Conservation (phyloP, 2,888 invertebrate species). For the Metalampra italica region DNA sequence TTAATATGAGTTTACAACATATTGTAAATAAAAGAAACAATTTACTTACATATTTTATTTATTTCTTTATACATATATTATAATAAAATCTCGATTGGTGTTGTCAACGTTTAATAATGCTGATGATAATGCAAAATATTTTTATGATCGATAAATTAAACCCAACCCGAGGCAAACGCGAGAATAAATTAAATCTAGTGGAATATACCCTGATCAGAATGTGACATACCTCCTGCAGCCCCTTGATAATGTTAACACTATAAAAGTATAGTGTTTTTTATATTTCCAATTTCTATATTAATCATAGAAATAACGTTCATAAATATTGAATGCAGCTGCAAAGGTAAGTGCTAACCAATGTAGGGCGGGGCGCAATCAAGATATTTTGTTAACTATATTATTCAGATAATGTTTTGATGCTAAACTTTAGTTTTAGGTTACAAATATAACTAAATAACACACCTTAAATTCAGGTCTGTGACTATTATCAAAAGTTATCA, state of each 20-base stretch:
- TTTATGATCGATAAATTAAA: constrained; percentile 9
- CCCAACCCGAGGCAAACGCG: constrained; percentile 25
- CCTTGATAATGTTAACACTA: too few relatives aligned
- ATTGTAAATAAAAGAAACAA: constrained; percentile 12
- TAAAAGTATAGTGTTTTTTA: too few relatives aligned
- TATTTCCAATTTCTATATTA: too few relatives aligned
- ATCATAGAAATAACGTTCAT: not conserved
- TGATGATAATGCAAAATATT: not conserved
- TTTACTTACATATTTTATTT: constrained; percentile 12
- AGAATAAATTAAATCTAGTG: constrained; percentile 28
- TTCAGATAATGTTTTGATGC: too few relatives aligned
- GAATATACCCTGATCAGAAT: constrained; percentile 21
- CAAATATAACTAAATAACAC: too few relatives aligned
- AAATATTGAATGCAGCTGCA: too few relatives aligned
- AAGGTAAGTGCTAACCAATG: too few relatives aligned
- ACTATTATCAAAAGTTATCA: too few relatives aligned
- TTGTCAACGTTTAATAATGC: constrained; percentile 3
- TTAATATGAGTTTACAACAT: not conserved
- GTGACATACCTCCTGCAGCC: not conserved
- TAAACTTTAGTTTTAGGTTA: too few relatives aligned
- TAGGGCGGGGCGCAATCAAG: too few relatives aligned
- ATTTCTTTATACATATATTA: constrained; percentile 15
- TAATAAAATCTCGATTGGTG: constrained; percentile 17
- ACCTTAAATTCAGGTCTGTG: too few relatives aligned
- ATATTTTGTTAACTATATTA: too few relatives aligned